Base-by-base conservation (phyloP, 2,888 invertebrate species). In the Schizaphis graminum region DNA sequence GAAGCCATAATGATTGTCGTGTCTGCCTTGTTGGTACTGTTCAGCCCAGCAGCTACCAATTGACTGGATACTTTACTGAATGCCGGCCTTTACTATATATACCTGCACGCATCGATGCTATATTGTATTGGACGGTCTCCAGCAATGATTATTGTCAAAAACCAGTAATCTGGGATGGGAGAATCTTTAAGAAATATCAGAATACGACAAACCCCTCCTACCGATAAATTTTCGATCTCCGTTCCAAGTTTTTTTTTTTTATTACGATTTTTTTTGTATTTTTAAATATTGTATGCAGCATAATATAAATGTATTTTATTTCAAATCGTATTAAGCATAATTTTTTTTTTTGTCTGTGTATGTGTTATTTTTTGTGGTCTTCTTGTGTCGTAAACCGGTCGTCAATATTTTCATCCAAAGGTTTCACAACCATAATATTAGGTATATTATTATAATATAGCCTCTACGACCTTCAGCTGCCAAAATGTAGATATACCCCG, bases 91-190 rank as follows among this genome's bases (percentile, higher is more conserved):
- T 93, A 89, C 44, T 93, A 89, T 93, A 89, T 93, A 93, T 93
- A 93, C n/a, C 41, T 16, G n/a, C n/a, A 4, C 13, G 13, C 35
- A 11, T 28, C 21, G 57, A 11, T 3, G 57, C 28, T n/a, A 26
- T 35, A 28, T 44, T 49, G n/a, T 61, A 57, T 92, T 88, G 92
- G 92, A 92, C 67, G 0, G 88, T 87, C n/a, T 92, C 92, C 92
- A 88, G 92, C 77, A 53, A 35, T 49, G 21, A 88, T 35, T 88
- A 88, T 49, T 67, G 87, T 92, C 88, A 41, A 92, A 92, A 87
- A 92, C 92, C 92, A 67, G 87, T 92, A 92, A 92, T 87, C 92
- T 47, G 87, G 92, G 49, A 67, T 49, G 92, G 91, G 61, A 88
- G 88, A 61, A 77, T 41, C 35, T 35, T 77, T 7, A 35, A 77